Base-by-base conservation (phyloP, 2,888 invertebrate genomes). In the Scrobipalpa atriplicella region DNA sequence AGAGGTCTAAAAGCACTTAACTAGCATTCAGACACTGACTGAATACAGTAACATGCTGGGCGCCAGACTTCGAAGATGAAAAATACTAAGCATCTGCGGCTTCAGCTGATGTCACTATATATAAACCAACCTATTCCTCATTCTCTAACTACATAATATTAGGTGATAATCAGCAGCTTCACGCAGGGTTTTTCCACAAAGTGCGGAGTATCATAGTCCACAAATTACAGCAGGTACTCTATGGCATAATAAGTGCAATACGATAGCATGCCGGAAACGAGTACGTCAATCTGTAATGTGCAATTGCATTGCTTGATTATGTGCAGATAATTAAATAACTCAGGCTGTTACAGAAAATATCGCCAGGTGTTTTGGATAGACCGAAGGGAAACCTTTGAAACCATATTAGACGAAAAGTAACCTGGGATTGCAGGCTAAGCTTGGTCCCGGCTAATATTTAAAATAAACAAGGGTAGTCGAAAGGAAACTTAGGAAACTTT, bases 231-330 rank as follows among this genome's bases (percentile, higher is more conserved):
- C 5, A 29, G 29, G 29, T 29, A 29, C 29, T 29, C 2, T 29
- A 21, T 13, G 54, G 54, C 21, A 21, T 21, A 56, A 52, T 18
- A 19, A 52, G 19, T 19, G 19, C 18, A 1, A n/a, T 6, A 10
- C 13, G 9, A 2, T 21, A 3, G 52, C 52, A 52, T 21, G 19
- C 54, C 54, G 54, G 54, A 56, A 56, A 13, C 11, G 54, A 13
- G 13, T 56, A 13, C 54, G 54, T 21, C 54, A 56, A 56, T 56
- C 21, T 21, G 1, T 47, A 13, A 56, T 56, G 21, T 56, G 54
- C 21, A 56, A 21, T 21, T 21, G 19, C 21, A 21, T 56, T 6
- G 29, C 29, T 29, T 56, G 19, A 56, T 56, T 21, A 21, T 52
- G 18, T 21, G 52, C 5, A 8, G 52, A 19, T 52, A 21, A 21